A percentile compares a stretch with the other conserved stretches of the same genome.
Conservation (phyloP, 2,113 vertebrate genomes). For the Myotis davidii region DNA sequence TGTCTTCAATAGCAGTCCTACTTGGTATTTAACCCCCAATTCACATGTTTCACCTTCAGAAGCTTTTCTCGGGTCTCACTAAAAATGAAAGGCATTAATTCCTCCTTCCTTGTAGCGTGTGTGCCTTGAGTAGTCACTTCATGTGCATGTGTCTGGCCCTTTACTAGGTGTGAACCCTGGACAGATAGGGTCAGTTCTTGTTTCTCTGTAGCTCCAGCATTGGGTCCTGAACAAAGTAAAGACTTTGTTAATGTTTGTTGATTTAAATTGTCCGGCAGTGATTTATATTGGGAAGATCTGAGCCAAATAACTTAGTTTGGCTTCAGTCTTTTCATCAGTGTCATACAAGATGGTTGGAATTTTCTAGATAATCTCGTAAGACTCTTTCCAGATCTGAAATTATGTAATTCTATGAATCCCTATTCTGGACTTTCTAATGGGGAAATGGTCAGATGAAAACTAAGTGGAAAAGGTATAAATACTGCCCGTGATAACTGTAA, state of each 20-base stretch:
- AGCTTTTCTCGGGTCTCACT: background rate
- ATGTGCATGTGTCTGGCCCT: background rate
- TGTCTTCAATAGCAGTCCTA: background rate
- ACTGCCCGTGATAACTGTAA: background rate
- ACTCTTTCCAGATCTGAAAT: background rate
- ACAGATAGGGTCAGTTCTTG: background rate
- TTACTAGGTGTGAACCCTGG: background rate
- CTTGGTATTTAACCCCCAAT: background rate
- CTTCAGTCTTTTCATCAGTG: conserved; percentile 28
- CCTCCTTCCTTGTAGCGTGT: background rate
- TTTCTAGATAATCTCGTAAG: background rate
- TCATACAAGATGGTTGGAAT: background rate
- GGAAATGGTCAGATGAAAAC: background rate
- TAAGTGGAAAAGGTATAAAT: background rate
- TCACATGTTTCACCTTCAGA: background rate
- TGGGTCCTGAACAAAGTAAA: background rate
- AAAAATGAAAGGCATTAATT: background rate
- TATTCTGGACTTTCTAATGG: background rate
- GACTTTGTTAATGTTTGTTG: conserved; percentile 20
- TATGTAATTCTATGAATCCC: background rate
- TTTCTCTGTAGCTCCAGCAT: background rate
- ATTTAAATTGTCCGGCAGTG: background rate
- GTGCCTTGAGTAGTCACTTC: background rate
- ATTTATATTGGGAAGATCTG: background rate
- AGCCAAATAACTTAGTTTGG: background rate